Conservation (phyloP, 2,797 vertebrate species). For the Rhinella marina region DNA sequence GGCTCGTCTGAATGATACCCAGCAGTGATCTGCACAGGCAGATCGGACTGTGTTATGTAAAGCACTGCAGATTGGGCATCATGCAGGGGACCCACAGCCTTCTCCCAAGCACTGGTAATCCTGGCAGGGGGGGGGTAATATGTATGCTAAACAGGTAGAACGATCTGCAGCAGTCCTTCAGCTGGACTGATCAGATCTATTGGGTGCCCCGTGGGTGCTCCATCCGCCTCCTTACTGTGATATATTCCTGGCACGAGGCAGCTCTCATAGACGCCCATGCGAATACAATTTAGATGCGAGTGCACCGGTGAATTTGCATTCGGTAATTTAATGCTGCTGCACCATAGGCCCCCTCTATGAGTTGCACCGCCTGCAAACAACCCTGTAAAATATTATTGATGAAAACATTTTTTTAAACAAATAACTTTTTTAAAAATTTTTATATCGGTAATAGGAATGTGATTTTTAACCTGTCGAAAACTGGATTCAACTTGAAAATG, state of each 20-base stretch:
- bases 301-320: neutral
- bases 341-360: constrained; percentile 19
- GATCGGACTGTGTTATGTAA: neutral
- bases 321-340: constrained; percentile 24
- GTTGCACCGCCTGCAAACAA: no score
- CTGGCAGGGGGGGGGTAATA: constrained; percentile 35
- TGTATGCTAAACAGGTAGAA: constrained; percentile 57
- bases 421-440: neutral
- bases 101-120: neutral
- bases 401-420: neutral
- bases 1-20: neutral
- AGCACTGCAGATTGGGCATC: constrained; percentile 38
- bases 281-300: neutral
- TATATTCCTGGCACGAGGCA: neutral
- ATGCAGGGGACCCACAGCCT: neutral
- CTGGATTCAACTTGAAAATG: neutral
- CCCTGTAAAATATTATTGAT: neutral
- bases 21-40: neutral
- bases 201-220: constrained; percentile 26
- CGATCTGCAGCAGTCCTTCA: constrained; percentile 50
- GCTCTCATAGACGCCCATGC: neutral
- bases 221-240: neutral
- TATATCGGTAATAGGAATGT: neutral
- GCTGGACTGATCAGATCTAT: constrained; percentile 13
- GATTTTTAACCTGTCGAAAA: neutral